These are phyloP conservation scores for Acanthis flammea DNA, from an alignment of 2,797 vertebrate species.

Conservation along the genomic window DNA sequence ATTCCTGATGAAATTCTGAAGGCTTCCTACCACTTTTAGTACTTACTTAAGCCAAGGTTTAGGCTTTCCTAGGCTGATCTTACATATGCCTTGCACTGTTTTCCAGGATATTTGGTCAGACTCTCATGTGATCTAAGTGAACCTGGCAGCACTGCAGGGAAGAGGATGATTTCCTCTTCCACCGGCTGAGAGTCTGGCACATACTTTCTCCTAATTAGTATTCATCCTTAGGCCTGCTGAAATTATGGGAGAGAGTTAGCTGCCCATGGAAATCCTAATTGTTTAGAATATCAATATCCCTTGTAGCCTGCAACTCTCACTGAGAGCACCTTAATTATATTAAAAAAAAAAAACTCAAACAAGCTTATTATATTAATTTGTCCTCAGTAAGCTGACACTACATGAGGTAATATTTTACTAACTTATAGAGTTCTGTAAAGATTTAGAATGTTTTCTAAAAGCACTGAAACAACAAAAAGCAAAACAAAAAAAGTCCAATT, in stretches of 20 bases:
- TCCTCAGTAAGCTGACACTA: not conserved
- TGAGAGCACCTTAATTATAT: not conserved
- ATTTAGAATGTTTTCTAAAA: not conserved
- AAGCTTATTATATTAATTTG: not conserved
- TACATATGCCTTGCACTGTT: not conserved
- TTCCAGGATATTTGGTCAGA: not conserved
- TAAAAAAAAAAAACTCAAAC: not conserved
- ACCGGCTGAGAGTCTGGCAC: constrained; percentile 29
- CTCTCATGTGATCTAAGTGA: not conserved
- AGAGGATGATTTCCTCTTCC: constrained; percentile 6
- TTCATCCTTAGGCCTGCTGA: constrained; percentile 5
- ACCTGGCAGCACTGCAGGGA: constrained; percentile 10
- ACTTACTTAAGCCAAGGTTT: not conserved
- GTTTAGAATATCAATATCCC: not conserved
- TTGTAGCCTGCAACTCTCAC: not conserved
- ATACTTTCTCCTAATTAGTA: constrained; percentile 21
- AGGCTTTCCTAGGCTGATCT: not conserved
- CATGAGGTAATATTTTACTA: not conserved
- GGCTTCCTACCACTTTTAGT: not conserved
- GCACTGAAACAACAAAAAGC: not conserved
- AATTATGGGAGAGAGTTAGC: not conserved
- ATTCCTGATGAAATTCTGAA: not conserved
- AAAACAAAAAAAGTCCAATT: not conserved
- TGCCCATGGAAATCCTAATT: not conserved
- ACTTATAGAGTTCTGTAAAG: not conserved